These are phyloP conservation scores for Edolisoma coerulescens DNA, from an alignment of 2,113 vertebrate species.

Conservation along the genomic window DNA sequence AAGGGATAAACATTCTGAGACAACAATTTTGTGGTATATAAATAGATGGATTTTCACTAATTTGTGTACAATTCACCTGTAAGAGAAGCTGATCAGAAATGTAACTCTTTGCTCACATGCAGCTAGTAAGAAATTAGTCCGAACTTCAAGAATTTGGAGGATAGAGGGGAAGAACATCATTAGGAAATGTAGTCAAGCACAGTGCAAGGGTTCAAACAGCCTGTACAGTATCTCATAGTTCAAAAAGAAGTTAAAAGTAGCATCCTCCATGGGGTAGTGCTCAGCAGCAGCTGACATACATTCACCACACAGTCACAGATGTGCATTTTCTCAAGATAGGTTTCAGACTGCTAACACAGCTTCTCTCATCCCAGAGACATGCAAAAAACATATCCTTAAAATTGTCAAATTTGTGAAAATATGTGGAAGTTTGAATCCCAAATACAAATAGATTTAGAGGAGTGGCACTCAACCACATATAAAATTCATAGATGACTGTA, in stretches of 20 bases:
- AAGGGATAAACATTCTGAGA: background rate
- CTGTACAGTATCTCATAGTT: background rate
- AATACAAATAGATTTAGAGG: background rate
- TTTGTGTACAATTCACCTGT: rapidly evolving
- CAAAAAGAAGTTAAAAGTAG: background rate
- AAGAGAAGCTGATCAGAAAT: background rate
- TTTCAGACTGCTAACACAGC: background rate
- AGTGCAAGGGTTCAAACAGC: background rate
- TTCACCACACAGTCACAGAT: background rate
- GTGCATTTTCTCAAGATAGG: background rate
- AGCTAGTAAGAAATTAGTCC: background rate
- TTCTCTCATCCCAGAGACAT: background rate
- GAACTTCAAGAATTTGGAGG: background rate
- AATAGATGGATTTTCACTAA: background rate
- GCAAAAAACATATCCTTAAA: background rate
- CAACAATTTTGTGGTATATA: background rate
- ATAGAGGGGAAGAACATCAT: background rate
- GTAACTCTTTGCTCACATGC: background rate
- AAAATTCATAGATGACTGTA: slow-evolving; percentile 17
- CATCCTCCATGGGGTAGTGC: rapidly evolving
- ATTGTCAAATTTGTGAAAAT: background rate
- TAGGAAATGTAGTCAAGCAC: background rate
- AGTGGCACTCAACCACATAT: background rate
- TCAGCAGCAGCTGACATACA: background rate
- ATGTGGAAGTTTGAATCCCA: background rate